phyloP scores from a whole-genome alignment of 2,113 vertebrate species.

The Perca fluviatilis region DNA sequence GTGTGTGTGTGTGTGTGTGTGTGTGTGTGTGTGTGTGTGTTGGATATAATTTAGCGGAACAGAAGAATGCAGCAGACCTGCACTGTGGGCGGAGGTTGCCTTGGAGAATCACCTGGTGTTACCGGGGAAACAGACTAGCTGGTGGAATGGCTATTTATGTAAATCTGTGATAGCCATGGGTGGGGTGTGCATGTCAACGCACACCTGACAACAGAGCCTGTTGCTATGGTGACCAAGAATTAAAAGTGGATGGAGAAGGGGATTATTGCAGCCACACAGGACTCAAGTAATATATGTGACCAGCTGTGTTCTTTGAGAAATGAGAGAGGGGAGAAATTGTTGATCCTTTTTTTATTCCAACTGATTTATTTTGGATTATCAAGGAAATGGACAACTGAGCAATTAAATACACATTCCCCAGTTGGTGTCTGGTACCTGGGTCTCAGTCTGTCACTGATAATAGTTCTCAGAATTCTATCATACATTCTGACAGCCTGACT shows the following conservation, averaged over 20 bases:
- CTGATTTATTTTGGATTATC: constrained; percentile 39
- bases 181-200: constrained; percentile 44
- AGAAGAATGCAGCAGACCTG: constrained; percentile 39
- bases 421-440: constrained; percentile 20
- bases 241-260: constrained; percentile 39
- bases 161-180: constrained; percentile 63
- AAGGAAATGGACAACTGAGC: constrained; percentile 35
- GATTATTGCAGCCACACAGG: constrained; percentile 41
- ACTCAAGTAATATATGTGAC: constrained; percentile 1
- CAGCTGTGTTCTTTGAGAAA: constrained; percentile 34
- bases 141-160: constrained; percentile 71
- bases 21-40: not conserved
- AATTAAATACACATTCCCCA: constrained; percentile 24
- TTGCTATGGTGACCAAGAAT: constrained; percentile 66
- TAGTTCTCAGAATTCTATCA: constrained; percentile 37
- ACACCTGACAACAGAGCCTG: constrained; percentile 72
- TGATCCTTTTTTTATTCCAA: constrained; percentile 14
- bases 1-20: not conserved
- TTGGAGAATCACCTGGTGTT: constrained; percentile 79
- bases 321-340: constrained; percentile 1
- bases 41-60: constrained; percentile 10
- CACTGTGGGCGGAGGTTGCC: constrained; percentile 70
- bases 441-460: constrained; percentile 43
- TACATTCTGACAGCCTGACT: constrained; percentile 38
- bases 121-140: constrained; percentile 76